Conservation (phyloP, 1,140 invertebrate genomes). For the Cydia pomonella region DNA sequence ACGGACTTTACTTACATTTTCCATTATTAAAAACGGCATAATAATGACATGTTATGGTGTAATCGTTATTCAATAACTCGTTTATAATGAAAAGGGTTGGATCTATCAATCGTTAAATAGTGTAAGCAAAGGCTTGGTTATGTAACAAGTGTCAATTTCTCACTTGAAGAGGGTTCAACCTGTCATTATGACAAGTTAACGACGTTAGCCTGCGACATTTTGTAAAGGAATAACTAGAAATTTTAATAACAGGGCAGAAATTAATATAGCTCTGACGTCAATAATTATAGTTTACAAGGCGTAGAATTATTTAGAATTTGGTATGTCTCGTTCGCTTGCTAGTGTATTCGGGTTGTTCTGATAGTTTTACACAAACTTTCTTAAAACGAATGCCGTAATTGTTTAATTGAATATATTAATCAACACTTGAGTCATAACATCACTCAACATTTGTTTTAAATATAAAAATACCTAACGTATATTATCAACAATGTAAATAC, state of each 20-base stretch:
- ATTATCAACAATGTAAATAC: too few relatives aligned
- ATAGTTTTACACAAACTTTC: too few relatives aligned
- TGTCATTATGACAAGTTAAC: conserved; percentile 31
- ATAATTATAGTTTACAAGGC: neutral
- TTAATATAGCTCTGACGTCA: neutral
- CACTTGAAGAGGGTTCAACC: conserved; percentile 19
- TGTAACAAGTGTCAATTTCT: conserved; percentile 30
- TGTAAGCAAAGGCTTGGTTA: conserved; percentile 27
- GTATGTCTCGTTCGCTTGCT: too few relatives aligned
- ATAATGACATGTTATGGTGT: neutral
- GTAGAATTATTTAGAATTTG: neutral
- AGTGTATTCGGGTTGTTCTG: too few relatives aligned
- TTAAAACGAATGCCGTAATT: too few relatives aligned
- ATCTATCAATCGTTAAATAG: conserved; percentile 12
- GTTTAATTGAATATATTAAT: too few relatives aligned
- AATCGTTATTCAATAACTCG: neutral
- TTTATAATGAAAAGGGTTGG: neutral
- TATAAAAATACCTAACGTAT: too few relatives aligned
- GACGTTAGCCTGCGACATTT: conserved; percentile 8
- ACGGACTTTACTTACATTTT: too few relatives aligned
- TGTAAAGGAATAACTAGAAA: conserved; percentile 1
- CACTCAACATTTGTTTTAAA: too few relatives aligned
- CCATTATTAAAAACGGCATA: neutral
- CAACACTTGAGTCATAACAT: too few relatives aligned
- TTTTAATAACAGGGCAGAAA: conserved; percentile 20